Conservation (phyloP, 2,797 vertebrate genomes). For the Scyliorhinus canicula region DNA sequence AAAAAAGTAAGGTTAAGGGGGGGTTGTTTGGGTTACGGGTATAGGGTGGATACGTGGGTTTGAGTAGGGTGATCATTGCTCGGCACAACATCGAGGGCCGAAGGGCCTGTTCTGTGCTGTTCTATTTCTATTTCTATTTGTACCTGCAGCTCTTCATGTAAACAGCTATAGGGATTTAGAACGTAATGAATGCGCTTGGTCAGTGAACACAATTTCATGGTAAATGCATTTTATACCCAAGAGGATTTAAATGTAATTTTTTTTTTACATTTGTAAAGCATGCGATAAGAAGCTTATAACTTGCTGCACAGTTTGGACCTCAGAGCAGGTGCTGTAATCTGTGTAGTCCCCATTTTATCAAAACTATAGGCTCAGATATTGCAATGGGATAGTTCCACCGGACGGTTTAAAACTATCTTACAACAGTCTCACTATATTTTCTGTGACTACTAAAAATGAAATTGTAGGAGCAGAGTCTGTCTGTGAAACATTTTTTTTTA, state of each 20-base stretch:
- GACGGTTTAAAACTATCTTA: neutral
- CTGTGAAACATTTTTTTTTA: neutral
- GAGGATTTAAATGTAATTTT: conserved; percentile 35
- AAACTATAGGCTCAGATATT: neutral
- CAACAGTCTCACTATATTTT: neutral
- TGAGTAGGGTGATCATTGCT: too few species aligned
- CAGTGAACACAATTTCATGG: conserved; percentile 34
- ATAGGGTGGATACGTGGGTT: too few species aligned
- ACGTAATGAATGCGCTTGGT: conserved; percentile 28
- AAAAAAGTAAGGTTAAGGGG: too few species aligned
- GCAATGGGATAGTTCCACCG: neutral
- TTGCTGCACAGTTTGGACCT: conserved; percentile 28
- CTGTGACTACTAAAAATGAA: neutral
- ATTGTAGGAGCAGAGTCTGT: neutral
- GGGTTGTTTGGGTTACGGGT: too few species aligned
- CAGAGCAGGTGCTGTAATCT: neutral
- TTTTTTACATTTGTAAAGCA: neutral
- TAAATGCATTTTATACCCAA: conserved; percentile 34
- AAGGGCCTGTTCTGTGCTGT: too few species aligned
- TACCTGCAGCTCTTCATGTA: neutral
- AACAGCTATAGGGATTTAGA: conserved; percentile 5
- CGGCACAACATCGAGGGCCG: too few species aligned
- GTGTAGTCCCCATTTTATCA: conserved; percentile 14
- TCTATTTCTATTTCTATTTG: too few species aligned
- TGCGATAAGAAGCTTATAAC: conserved; percentile 33